Percentiles rank a stretch among this genome's conserved stretches.
These are phyloP conservation scores for Arctia plantaginis DNA, from an alignment of 2,888 invertebrate species.

Conservation along the genomic window DNA sequence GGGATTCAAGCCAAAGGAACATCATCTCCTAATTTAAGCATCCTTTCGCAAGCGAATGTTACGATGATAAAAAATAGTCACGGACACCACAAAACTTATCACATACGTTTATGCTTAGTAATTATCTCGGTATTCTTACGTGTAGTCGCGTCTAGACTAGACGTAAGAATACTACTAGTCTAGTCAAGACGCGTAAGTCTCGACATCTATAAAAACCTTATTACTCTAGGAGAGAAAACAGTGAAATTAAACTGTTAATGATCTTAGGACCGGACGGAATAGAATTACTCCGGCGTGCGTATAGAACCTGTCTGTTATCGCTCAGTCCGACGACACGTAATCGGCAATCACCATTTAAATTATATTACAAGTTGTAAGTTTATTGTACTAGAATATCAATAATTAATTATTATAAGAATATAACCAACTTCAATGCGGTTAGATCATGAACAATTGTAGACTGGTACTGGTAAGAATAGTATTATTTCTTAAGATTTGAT, in stretches of 20 bases:
- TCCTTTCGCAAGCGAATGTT: neutral
- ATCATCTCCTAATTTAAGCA: too few species aligned
- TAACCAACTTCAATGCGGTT: too few species aligned
- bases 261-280: slow-evolving; percentile 28
- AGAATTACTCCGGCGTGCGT: slow-evolving; percentile 25
- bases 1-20: too few species aligned
- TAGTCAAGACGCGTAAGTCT: neutral
- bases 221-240: slow-evolving; percentile 15
- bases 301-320: slow-evolving; percentile 23
- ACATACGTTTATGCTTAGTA: neutral
- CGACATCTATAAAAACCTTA: slow-evolving; percentile 9
- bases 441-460: too few species aligned
- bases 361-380: slow-evolving; percentile 3
- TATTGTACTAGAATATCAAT: neutral
- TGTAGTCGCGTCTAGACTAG: too few species aligned
- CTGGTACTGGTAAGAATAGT: too few species aligned
- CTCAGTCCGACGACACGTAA: slow-evolving; percentile 13
- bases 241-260: slow-evolving; percentile 20
- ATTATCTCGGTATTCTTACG: neutral
- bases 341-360: slow-evolving; percentile 16
- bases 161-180: too few species aligned
- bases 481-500: too few species aligned
- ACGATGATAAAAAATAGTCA: neutral
- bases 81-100: neutral
- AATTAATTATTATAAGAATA: neutral